These are phyloP conservation scores for Erythrocercus mccallii DNA, from an alignment of 2,113 vertebrate genomes.

Conservation along the genomic window DNA sequence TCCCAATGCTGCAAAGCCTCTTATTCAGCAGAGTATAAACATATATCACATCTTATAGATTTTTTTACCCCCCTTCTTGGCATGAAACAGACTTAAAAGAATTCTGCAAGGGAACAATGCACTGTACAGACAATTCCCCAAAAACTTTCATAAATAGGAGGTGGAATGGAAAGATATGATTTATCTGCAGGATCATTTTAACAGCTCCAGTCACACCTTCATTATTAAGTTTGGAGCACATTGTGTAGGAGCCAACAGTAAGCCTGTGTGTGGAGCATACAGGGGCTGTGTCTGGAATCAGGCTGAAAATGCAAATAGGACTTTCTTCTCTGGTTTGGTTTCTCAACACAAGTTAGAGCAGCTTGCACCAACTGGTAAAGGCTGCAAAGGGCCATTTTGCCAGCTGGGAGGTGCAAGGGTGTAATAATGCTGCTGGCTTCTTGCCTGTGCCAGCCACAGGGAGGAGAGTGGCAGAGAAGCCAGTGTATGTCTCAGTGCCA, in stretches of 20 bases:
- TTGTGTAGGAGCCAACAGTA: not conserved
- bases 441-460: slow-evolving; percentile 50
- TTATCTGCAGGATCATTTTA: not conserved
- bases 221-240: slow-evolving; percentile 38
- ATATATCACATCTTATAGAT: slow-evolving; percentile 32
- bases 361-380: slow-evolving; percentile 69
- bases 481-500: slow-evolving; percentile 2
- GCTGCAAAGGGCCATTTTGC: slow-evolving; percentile 62
- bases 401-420: slow-evolving; percentile 61
- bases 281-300: slow-evolving; percentile 28
- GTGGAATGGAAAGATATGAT: slow-evolving; percentile 32
- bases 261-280: not conserved
- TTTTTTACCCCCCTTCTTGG: not conserved
- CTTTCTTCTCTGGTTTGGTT: slow-evolving; percentile 54
- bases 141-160: slow-evolving; percentile 48
- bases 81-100: slow-evolving; percentile 32
- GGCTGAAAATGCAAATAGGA: slow-evolving; percentile 64
- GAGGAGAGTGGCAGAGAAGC: slow-evolving; percentile 29
- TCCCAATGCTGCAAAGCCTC: slow-evolving; percentile 42
- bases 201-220: slow-evolving; percentile 39
- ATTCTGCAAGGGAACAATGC: slow-evolving; percentile 35
- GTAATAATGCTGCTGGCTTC: slow-evolving; percentile 48
- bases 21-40: slow-evolving; percentile 52
- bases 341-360: slow-evolving; percentile 64
- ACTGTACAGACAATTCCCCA: slow-evolving; percentile 26